phyloP scores from a whole-genome alignment of 1,140 invertebrate species.

The Camponotus vicinus region DNA sequence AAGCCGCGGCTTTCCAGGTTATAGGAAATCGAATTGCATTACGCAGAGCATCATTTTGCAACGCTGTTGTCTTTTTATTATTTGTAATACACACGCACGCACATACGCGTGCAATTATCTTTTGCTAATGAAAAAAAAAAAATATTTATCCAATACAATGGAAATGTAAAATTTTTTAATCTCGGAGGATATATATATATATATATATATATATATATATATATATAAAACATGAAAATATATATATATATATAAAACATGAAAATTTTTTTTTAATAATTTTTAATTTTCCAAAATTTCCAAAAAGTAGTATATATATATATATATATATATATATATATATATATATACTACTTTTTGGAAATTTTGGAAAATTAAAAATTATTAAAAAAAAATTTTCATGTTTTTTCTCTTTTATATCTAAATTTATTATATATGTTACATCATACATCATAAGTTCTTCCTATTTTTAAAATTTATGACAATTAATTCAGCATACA shows the following conservation, averaged over 20 bases:
- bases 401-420: neutral
- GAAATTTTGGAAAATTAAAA: no score
- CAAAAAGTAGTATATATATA: no score
- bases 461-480: neutral
- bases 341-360: no score
- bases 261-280: no score
- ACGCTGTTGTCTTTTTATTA: constrained; percentile 16
- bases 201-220: no score
- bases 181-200: neutral
- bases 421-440: neutral
- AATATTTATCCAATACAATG: neutral
- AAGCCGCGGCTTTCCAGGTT: constrained; percentile 30
- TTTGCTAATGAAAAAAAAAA: constrained; percentile 14
- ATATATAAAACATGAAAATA: no score
- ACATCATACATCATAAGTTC: neutral
- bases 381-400: neutral
- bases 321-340: no score
- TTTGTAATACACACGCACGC: no score
- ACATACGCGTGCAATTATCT: constrained; percentile 20
- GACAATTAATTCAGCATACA: neutral
- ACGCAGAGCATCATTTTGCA: constrained; percentile 1
- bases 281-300: no score
- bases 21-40: constrained; percentile 38
- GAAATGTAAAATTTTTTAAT: constrained; percentile 24
- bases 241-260: no score